Conservation (phyloP, 1,140 invertebrate species). For the Lanistes nyassanus region DNA sequence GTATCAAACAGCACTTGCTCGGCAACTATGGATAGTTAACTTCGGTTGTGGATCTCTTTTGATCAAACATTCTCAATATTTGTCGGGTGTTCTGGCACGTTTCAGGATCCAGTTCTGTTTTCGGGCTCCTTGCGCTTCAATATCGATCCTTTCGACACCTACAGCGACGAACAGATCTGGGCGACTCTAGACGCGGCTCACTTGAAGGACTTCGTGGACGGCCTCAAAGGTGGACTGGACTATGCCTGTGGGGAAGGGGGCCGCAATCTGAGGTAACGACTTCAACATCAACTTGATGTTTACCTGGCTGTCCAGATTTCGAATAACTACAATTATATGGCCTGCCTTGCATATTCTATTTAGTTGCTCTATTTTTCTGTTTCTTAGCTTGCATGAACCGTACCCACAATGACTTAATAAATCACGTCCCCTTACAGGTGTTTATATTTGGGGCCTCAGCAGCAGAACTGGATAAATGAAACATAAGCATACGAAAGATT, state of each 20-base stretch:
- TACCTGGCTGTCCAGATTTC: not conserved
- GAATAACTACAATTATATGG: not conserved
- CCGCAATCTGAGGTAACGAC: slow-evolving; percentile 57
- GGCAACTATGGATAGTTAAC: no score
- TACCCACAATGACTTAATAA: not conserved
- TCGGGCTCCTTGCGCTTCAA: slow-evolving; percentile 67
- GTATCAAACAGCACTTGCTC: no score
- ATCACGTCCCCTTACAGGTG: not conserved
- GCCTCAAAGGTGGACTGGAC: slow-evolving; percentile 29
- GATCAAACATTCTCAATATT: no score
- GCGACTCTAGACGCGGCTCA: slow-evolving; percentile 34
- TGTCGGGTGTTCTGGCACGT: no score
- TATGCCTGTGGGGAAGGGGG: slow-evolving; percentile 52
- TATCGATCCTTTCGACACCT: slow-evolving; percentile 72
- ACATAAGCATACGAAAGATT: not conserved
- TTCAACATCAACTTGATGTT: not conserved
- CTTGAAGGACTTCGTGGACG: slow-evolving; percentile 49
- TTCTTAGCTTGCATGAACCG: not conserved
- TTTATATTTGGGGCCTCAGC: not conserved
- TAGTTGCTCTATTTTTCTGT: not conserved
- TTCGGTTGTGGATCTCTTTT: no score
- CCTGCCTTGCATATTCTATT: not conserved
- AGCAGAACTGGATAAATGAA: not conserved
- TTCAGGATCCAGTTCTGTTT: slow-evolving; percentile 66
- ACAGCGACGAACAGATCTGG: slow-evolving; percentile 69